Evolutionary conservation across 2,797 vertebrate genomes (phyloP).

Genomic region (Hephaestus fuliginosus): DNA sequence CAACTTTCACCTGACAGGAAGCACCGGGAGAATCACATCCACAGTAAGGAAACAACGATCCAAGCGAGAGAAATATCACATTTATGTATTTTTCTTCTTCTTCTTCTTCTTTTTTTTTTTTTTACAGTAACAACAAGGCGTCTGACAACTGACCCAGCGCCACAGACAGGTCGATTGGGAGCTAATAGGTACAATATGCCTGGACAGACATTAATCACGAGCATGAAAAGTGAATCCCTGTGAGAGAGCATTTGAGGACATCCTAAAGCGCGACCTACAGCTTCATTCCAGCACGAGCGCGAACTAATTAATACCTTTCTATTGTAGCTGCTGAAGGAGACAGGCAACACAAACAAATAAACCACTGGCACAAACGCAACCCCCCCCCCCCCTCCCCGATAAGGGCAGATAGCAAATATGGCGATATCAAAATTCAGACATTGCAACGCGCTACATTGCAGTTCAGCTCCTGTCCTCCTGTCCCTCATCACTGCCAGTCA

Average conservation of each 20-base stretch:
- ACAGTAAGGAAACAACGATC: constrained; percentile 39
- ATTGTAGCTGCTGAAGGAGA: constrained; percentile 53
- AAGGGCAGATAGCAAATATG: constrained; percentile 69
- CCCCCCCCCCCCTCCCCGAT: constrained; percentile 52
- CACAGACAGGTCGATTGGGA: constrained; percentile 48
- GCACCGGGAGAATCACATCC: constrained; percentile 30
- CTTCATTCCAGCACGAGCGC: constrained; percentile 29
- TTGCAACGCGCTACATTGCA: constrained; percentile 49
- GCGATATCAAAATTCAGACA: constrained; percentile 65
- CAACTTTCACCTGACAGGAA: constrained; percentile 47
- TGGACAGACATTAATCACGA: constrained; percentile 55
- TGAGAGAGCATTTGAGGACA: constrained; percentile 72
- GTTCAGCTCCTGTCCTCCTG: constrained; percentile 58
- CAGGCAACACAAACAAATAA: constrained; percentile 61
- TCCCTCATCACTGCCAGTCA: constrained; percentile 65
- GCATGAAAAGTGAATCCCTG: constrained; percentile 35
- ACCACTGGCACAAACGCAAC: constrained; percentile 35
- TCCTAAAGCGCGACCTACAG: constrained; percentile 52
- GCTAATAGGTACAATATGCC: constrained; percentile 54
- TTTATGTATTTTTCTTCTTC: constrained; percentile 13
- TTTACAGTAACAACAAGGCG: constrained; percentile 47
- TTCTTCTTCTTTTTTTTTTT: not conserved
- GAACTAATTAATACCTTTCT: constrained; percentile 60
- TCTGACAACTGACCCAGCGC: constrained; percentile 48
- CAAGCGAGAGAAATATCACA: constrained; percentile 46